A percentile compares a stretch with the other conserved stretches of the same genome.
Evolutionary conservation across 2,888 invertebrate species (phyloP).

Genomic region (Spilosoma lubricipeda): DNA sequence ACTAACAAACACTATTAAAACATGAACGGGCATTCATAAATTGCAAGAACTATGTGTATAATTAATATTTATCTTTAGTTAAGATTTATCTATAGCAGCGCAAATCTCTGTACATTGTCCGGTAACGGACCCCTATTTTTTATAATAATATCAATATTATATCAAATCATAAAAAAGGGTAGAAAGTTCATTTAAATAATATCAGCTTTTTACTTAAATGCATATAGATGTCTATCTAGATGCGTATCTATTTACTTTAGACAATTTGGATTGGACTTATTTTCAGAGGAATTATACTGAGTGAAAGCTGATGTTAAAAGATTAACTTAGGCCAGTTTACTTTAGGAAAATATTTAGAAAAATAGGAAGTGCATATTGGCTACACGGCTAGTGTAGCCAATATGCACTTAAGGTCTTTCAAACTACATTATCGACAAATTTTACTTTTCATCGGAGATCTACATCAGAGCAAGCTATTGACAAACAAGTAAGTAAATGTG

Average conservation of each 20-base stretch:
- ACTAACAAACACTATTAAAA: neutral
- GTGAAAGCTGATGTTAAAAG: too few relatives aligned
- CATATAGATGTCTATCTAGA: too few relatives aligned
- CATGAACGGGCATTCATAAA: neutral
- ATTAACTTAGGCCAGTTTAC: neutral
- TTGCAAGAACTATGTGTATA: neutral
- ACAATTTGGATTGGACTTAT: too few relatives aligned
- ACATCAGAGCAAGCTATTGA: neutral
- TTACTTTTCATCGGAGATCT: neutral
- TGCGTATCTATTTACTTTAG: too few relatives aligned
- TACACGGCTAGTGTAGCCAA: neutral
- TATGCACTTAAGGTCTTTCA: neutral
- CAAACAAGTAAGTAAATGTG: constrained; percentile 5
- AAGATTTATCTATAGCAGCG: neutral
- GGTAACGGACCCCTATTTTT: too few relatives aligned
- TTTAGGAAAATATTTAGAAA: neutral
- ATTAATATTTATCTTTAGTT: neutral
- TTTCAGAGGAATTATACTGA: too few relatives aligned
- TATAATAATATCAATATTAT: too few relatives aligned
- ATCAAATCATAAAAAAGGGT: too few relatives aligned
- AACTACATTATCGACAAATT: neutral
- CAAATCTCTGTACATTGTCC: neutral
- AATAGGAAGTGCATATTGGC: too few relatives aligned
- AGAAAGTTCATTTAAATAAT: neutral
- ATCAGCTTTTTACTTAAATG: too few relatives aligned